Percentiles rank a stretch among this genome's conserved stretches.
These are phyloP conservation scores for Aleiodes testaceus DNA, from an alignment of 2,888 invertebrate genomes.

Conservation along the genomic window DNA sequence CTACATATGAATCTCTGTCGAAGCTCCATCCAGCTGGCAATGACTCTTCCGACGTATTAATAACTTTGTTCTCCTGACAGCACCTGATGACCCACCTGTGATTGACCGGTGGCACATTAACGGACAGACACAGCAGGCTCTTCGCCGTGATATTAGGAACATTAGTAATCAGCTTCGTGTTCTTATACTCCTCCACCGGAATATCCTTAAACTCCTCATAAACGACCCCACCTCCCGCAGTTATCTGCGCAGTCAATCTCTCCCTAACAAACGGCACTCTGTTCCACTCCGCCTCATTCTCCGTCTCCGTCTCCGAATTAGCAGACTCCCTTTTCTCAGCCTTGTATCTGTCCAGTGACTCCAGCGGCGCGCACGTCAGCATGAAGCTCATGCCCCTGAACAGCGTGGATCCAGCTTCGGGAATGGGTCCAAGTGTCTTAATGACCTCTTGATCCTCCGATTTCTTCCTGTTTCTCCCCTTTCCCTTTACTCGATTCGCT, in stretches of 20 bases:
- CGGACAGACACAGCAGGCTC: conserved; percentile 82
- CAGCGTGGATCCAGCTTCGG: conserved; percentile 69
- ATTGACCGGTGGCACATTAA: conserved; percentile 77
- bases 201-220: conserved; percentile 76
- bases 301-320: conserved; percentile 74
- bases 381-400: conserved; percentile 77
- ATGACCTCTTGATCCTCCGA: conserved; percentile 75
- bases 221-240: conserved; percentile 78
- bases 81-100: conserved; percentile 83
- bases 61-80: conserved; percentile 72
- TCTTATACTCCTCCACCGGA: conserved; percentile 75
- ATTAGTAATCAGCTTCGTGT: conserved; percentile 79
- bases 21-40: conserved; percentile 80
- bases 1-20: conserved; percentile 72
- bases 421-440: conserved; percentile 76
- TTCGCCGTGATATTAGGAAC: conserved; percentile 84
- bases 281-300: conserved; percentile 76
- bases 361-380: conserved; percentile 76
- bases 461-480: conserved; percentile 75
- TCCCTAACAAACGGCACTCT: conserved; percentile 75
- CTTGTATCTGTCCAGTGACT: conserved; percentile 59
- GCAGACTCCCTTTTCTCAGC: conserved; percentile 63
- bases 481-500: conserved; percentile 73
- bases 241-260: conserved; percentile 77
- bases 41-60: conserved; percentile 74